Conservation (phyloP, 30 jellyfish, hydroid and myxozoan species). For the Morbakka virulenta region DNA sequence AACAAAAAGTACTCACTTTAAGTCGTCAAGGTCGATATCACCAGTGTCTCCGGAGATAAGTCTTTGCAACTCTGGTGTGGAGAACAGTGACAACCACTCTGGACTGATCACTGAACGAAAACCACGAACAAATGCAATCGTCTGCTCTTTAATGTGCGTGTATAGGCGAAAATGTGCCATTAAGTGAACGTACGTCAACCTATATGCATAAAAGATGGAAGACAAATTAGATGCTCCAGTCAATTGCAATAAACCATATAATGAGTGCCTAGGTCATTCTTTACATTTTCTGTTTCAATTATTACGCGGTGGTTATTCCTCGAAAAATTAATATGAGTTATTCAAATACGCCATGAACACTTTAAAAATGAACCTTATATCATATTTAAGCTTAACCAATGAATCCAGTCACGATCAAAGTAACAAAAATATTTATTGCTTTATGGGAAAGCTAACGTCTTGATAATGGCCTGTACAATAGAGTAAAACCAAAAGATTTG, state of each 20-base stretch:
- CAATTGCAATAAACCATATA: background rate
- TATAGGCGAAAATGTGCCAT: conserved; percentile 93
- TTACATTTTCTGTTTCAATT: background rate
- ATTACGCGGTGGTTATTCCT: too few species aligned
- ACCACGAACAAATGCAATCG: conserved; percentile 88
- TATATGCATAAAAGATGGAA: conserved; percentile 6
- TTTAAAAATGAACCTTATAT: too few species aligned
- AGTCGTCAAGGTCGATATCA: conserved; percentile 66
- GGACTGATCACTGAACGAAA: conserved; percentile 76
- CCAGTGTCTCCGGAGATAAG: conserved; percentile 89
- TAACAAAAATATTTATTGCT: too few species aligned
- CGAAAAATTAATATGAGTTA: too few species aligned
- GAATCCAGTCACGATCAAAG: too few species aligned
- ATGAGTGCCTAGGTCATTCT: background rate
- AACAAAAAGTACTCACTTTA: conserved; percentile 59
- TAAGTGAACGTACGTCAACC: conserved; percentile 81
- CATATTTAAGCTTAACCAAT: too few species aligned
- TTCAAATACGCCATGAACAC: too few species aligned
- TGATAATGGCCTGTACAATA: too few species aligned
- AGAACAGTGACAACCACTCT: conserved; percentile 84
- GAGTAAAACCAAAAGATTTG: too few species aligned
- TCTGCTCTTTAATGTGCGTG: conserved; percentile 84
- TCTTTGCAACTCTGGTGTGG: conserved; percentile 94
- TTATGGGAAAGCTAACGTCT: too few species aligned
- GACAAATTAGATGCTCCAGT: too few species aligned